A percentile compares a stretch with the other conserved stretches of the same genome.
phyloP scores from a whole-genome alignment of 2,797 vertebrate species.

The Staurois parvus region DNA sequence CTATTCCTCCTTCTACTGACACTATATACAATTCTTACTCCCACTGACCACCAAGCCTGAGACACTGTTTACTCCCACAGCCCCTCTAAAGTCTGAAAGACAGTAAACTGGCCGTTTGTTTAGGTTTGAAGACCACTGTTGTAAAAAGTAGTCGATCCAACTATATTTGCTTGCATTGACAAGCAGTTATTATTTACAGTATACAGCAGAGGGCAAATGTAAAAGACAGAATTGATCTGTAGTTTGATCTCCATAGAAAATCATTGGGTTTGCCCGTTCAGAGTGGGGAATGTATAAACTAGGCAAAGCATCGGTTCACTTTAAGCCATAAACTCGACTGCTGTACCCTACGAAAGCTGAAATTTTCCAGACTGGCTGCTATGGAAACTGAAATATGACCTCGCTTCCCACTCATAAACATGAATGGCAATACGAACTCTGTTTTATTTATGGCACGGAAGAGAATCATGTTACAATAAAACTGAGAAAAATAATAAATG shows the following conservation, averaged over 20 bases:
- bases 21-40: too few relatives aligned
- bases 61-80: too few relatives aligned
- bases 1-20: too few relatives aligned
- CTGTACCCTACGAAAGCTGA: not conserved
- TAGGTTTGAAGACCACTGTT: too few relatives aligned
- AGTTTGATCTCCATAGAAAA: not conserved
- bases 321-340: not conserved
- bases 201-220: not conserved
- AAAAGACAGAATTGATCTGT: not conserved
- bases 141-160: too few relatives aligned
- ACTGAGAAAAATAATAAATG: too few relatives aligned
- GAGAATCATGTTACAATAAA: not conserved
- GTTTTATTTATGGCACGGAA: not conserved
- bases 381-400: slow-evolving; percentile 24
- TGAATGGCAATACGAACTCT: not conserved
- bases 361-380: slow-evolving; percentile 14
- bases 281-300: not conserved
- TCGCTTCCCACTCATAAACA: not conserved
- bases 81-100: too few relatives aligned
- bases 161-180: too few relatives aligned
- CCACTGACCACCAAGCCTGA: too few relatives aligned
- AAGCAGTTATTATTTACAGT: too few relatives aligned
- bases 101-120: too few relatives aligned
- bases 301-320: not conserved
- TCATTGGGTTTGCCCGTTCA: not conserved